phyloP scores from a whole-genome alignment of 2,797 vertebrate species.

The Oreochromis mossambicus region DNA sequence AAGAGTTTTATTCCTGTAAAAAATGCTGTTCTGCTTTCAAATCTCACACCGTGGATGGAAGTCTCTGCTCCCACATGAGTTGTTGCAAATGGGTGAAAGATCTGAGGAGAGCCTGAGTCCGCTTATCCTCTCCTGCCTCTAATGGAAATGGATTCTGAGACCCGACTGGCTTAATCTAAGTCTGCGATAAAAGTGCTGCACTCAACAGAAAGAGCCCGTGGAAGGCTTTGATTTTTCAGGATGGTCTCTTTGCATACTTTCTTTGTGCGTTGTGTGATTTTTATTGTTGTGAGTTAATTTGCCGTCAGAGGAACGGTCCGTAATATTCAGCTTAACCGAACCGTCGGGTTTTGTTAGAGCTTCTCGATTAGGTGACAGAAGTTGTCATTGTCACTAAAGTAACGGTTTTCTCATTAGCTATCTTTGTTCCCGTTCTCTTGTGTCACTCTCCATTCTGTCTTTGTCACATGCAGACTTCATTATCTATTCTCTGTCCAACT shows the following conservation, averaged over 20 bases:
- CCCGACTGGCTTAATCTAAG: background rate
- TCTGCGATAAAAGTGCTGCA: constrained; percentile 6
- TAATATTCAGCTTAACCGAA: background rate
- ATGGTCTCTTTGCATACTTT: background rate
- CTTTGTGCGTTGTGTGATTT: background rate
- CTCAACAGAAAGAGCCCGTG: background rate
- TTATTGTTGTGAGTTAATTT: background rate
- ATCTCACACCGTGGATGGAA: background rate
- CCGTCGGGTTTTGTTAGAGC: background rate
- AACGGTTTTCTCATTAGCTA: background rate
- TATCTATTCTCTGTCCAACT: constrained; percentile 40
- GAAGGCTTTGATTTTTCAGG: background rate
- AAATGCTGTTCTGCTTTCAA: background rate
- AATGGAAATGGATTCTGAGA: constrained; percentile 7
- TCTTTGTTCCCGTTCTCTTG: background rate
- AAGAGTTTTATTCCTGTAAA: background rate
- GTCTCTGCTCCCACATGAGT: background rate
- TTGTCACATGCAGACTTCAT: constrained; percentile 39
- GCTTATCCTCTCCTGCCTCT: background rate
- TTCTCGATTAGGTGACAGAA: constrained; percentile 10
- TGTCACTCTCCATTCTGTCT: constrained; percentile 13
- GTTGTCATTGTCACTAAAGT: background rate
- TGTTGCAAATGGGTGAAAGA: background rate
- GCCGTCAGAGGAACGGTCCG: background rate
- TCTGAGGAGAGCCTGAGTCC: background rate